Percentiles rank a stretch among this genome's conserved stretches.
Evolutionary conservation across 1,140 invertebrate species (phyloP).

Genomic region (Anoplolepis gracilipes): DNA sequence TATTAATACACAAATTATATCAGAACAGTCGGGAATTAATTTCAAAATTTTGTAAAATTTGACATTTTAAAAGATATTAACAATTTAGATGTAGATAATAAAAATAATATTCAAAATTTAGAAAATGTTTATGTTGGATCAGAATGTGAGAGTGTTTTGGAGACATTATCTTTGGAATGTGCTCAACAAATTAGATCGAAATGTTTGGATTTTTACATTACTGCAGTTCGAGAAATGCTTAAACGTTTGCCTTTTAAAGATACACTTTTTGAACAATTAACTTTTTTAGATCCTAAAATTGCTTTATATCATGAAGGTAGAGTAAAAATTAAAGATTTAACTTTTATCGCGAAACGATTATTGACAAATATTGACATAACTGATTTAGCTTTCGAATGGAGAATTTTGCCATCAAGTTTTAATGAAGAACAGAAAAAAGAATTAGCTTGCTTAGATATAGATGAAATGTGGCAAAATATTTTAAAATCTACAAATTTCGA

Average conservation of each 20-base stretch:
- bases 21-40: slow-evolving; percentile 22
- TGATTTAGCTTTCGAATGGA: too few species aligned
- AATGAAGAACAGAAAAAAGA: too few species aligned
- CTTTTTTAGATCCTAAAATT: too few species aligned
- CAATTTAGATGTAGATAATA: neutral
- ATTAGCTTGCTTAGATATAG: neutral
- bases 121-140: too few species aligned
- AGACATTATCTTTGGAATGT: neutral
- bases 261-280: too few species aligned
- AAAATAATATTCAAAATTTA: neutral
- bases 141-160: neutral
- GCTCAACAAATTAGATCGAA: neutral
- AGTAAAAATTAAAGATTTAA: neutral
- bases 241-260: too few species aligned
- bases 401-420: too few species aligned
- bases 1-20: slow-evolving; percentile 41
- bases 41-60: neutral
- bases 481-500: too few species aligned
- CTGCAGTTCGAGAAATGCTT: too few species aligned
- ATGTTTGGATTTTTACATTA: slow-evolving; percentile 42
- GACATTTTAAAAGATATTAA: neutral
- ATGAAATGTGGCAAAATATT: too few species aligned
- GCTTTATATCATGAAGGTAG: too few species aligned
- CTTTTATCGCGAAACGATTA: neutral
- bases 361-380: too few species aligned